phyloP scores from a whole-genome alignment of 2,888 invertebrate genomes.

The Troides aeacus region DNA sequence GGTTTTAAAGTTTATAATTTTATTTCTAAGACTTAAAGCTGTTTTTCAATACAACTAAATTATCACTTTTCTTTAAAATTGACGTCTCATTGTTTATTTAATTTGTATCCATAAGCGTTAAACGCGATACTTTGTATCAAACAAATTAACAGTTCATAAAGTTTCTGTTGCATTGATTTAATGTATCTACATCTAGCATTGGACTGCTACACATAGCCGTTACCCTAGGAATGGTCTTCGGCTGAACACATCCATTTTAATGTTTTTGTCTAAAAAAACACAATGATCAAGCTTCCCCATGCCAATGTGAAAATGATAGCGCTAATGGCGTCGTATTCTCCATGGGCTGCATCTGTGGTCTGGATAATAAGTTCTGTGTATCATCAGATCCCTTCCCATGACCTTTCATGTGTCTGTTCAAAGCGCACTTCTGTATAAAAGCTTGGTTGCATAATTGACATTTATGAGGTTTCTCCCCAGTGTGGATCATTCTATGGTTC shows the following conservation, averaged over 20 bases:
- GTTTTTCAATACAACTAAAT: slow-evolving; percentile 8
- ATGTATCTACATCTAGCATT: no score
- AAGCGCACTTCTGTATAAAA: slow-evolving; percentile 94
- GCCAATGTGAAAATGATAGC: slow-evolving; percentile 36
- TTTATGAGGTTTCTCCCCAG: slow-evolving; percentile 94
- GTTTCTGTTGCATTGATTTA: no score
- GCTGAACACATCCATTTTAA: no score
- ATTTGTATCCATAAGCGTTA: slow-evolving; percentile 9
- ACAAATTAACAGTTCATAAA: no score
- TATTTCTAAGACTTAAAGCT: slow-evolving; percentile 26
- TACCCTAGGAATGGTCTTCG: no score
- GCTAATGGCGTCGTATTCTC: slow-evolving; percentile 30
- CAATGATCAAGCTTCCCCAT: slow-evolving; percentile 32
- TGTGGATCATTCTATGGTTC: slow-evolving; percentile 94
- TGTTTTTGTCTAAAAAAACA: no score
- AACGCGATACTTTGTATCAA: slow-evolving; percentile 10
- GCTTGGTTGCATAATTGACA: slow-evolving; percentile 93
- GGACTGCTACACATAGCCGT: no score
- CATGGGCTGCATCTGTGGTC: slow-evolving; percentile 32
- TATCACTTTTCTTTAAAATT: slow-evolving; percentile 24
- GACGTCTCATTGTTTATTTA: slow-evolving; percentile 9
- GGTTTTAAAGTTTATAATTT: slow-evolving; percentile 4
- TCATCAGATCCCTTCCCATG: slow-evolving; percentile 44
- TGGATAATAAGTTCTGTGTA: slow-evolving; percentile 29
- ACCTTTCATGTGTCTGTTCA: slow-evolving; percentile 94